Evolutionary conservation across 2,797 vertebrate species (phyloP).

Genomic region (Hippocampus kuda): DNA sequence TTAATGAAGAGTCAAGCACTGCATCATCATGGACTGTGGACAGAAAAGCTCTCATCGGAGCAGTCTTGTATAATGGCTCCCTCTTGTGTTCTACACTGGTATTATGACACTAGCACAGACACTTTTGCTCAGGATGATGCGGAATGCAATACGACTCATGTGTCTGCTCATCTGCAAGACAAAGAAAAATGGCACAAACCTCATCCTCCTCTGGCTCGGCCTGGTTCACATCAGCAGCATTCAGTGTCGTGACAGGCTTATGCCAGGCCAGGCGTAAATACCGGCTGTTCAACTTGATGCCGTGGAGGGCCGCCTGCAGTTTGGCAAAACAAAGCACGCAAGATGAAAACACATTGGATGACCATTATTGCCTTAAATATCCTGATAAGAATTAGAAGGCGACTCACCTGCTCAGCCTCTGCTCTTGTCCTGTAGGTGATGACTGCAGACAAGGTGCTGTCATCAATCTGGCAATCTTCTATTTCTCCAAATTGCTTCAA

Average conservation of each 20-base stretch:
- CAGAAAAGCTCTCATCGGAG: neutral
- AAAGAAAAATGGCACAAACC: slow-evolving; percentile 60
- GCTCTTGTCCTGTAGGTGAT: slow-evolving; percentile 85
- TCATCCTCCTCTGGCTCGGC: slow-evolving; percentile 89
- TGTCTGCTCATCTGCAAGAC: neutral
- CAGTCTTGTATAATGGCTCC: slow-evolving; percentile 33
- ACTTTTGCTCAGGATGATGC: neutral
- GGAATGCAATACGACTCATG: neutral
- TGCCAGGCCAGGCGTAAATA: slow-evolving; percentile 87
- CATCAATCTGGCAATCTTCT: slow-evolving; percentile 90
- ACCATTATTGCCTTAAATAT: neutral
- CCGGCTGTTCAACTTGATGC: slow-evolving; percentile 82
- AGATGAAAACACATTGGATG: neutral
- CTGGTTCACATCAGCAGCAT: slow-evolving; percentile 74
- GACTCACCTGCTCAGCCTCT: slow-evolving; percentile 86
- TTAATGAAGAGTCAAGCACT: neutral
- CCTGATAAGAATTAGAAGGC: neutral
- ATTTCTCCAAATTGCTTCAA: slow-evolving; percentile 95
- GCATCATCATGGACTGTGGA: neutral
- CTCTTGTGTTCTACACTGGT: slow-evolving; percentile 37
- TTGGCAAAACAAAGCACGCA: neutral
- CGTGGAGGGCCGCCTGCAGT: slow-evolving; percentile 82
- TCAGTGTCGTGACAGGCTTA: slow-evolving; percentile 69
- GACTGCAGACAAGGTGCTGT: slow-evolving; percentile 76
- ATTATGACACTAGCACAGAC: neutral